Evolutionary conservation across 2,113 vertebrate genomes (phyloP).

Genomic region (Trematocara stigmaticum): DNA sequence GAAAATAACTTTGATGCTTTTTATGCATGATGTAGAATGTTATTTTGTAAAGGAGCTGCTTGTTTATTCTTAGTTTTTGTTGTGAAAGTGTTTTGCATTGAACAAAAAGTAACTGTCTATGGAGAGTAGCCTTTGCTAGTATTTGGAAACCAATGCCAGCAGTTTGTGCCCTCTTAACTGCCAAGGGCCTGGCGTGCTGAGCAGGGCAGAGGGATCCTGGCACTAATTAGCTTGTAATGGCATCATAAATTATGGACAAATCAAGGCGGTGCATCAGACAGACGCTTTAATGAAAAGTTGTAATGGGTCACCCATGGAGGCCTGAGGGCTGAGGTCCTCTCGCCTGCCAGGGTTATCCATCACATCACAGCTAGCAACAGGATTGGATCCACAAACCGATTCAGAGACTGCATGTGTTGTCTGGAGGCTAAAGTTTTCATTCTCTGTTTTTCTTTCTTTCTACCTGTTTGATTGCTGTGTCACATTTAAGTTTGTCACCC

Average conservation of each 20-base stretch:
- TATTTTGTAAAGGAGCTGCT: not conserved
- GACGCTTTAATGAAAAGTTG: slow-evolving; percentile 82
- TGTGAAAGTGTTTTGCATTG: not conserved
- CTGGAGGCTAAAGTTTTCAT: not conserved
- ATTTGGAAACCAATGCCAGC: slow-evolving; percentile 14
- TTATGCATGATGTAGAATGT: not conserved
- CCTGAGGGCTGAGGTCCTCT: slow-evolving; percentile 34
- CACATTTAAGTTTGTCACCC: not conserved
- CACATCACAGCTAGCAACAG: slow-evolving; percentile 42
- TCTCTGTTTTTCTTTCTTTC: not conserved
- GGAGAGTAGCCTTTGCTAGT: not conserved
- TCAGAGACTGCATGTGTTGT: not conserved
- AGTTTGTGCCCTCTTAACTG: slow-evolving; percentile 60
- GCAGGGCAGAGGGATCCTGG: slow-evolving; percentile 83
- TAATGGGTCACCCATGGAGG: slow-evolving; percentile 79
- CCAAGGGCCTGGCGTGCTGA: slow-evolving; percentile 73
- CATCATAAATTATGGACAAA: slow-evolving; percentile 91
- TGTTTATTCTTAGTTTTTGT: not conserved
- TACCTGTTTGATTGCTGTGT: slow-evolving; percentile 7
- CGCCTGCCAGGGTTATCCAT: slow-evolving; percentile 64
- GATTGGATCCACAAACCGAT: not conserved
- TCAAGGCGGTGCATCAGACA: slow-evolving; percentile 81
- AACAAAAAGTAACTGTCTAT: not conserved
- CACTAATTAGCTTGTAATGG: slow-evolving; percentile 90
- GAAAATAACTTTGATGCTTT: not conserved